Evolutionary conservation across 2,797 vertebrate genomes (phyloP).

Genomic region (Poecilia velifera): DNA sequence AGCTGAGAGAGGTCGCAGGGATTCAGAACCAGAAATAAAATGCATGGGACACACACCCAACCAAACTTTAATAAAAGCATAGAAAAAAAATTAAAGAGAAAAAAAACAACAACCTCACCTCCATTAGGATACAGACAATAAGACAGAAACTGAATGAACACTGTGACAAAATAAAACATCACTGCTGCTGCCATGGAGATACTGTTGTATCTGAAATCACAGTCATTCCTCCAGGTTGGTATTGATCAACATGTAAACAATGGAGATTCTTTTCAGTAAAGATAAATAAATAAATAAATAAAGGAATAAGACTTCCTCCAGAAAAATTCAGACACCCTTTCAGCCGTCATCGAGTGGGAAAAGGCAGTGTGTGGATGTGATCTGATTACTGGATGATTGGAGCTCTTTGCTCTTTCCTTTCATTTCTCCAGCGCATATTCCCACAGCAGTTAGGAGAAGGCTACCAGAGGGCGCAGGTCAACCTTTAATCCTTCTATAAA

Average conservation of each 20-base stretch:
- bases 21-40: neutral
- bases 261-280: neutral
- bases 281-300: neutral
- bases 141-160: neutral
- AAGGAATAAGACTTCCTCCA: neutral
- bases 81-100: neutral
- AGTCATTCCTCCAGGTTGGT: neutral
- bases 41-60: neutral
- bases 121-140: neutral
- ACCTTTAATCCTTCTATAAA: slow-evolving; percentile 59
- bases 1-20: neutral
- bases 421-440: slow-evolving; percentile 8
- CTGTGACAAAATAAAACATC: neutral
- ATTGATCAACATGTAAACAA: slow-evolving; percentile 1
- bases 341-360: neutral
- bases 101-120: neutral
- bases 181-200: neutral
- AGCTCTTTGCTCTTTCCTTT: slow-evolving; percentile 8
- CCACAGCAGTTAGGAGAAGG: slow-evolving; percentile 7
- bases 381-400: slow-evolving; percentile 7
- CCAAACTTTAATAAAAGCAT: neutral
- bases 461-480: slow-evolving; percentile 36
- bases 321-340: neutral
- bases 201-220: too few relatives aligned
- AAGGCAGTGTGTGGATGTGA: slow-evolving; percentile 3